Evolutionary conservation across 53 echinoderm and acorn worm species (phyloP), one percentile per base, ranked within the genome.

Genomic region (Crossaster papposus): DNA sequence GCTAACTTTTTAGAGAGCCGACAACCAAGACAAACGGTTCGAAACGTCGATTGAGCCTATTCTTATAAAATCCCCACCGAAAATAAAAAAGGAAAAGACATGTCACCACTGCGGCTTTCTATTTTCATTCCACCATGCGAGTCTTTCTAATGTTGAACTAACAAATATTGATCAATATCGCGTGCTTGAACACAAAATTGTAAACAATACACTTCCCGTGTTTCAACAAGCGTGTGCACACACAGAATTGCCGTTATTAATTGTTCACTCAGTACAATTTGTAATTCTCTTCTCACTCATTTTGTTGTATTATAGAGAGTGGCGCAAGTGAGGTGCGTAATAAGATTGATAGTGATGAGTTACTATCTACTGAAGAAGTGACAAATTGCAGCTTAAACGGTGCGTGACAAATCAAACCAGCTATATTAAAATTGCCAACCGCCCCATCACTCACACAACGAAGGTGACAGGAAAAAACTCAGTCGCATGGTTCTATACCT

Each of bases 381-480:
- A 68, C 68, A 68, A 68, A 68, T 68, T 68, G 68, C 68, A n/a
- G 68, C 68, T n/a, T 68, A 68, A n/a, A n/a, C 68, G 68, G 68
- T 10, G 68, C 68, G 68, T 68, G 68, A 68, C 44, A 68, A 68
- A 68, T 68, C 68, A 3, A 26, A 68, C 7, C n/a, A 68, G 68
- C 68, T 68, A 68, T 68, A 68, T 68, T 68, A 68, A n/a, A n/a
- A 24, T 68, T 68, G 10, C 68, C 26, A 28, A 26, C 68, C 4
- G 68, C 24, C 11, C 28, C 28, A 28, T 10, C 68, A 26, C 28
- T 68, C 44, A 44, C 28, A 20, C 58, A 20, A 2, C 68, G 28
- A 68, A 11, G 28, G 22, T 44, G 9, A 44, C 44, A 44, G 6
- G 1, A 5, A 44, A 5, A 44, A 5, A 23, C 28, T 26, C 68